phyloP scores from a whole-genome alignment of 2,113 vertebrate species.

The Willisornis vidua region DNA sequence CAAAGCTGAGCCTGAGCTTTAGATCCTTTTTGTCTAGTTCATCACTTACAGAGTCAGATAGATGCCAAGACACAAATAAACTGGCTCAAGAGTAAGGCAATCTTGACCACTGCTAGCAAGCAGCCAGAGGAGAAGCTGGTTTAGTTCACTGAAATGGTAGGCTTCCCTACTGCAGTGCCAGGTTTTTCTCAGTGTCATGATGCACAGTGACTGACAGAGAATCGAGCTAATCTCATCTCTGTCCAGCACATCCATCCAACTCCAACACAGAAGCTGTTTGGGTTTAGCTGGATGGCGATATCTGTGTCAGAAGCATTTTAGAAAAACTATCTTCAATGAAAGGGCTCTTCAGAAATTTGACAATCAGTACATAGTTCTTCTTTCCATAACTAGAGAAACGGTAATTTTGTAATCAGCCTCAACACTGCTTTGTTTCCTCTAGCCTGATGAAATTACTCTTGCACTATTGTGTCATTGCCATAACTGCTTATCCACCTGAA shows the following conservation, averaged over 20 bases:
- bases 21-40: neutral
- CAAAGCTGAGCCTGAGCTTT: neutral
- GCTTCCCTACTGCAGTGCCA: neutral
- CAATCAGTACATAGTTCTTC: neutral
- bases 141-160: neutral
- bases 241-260: conserved; percentile 50
- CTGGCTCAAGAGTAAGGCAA: neutral
- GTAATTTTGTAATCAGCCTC: neutral
- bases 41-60: neutral
- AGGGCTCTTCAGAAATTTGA: neutral
- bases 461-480: neutral
- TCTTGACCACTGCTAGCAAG: neutral
- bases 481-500: neutral
- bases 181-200: neutral
- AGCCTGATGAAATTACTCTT: neutral
- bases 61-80: conserved; percentile 5
- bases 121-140: neutral
- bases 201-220: neutral
- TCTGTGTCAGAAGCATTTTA: neutral
- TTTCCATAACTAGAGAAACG: neutral
- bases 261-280: neutral
- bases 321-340: conserved; percentile 32
- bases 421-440: neutral
- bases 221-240: neutral
- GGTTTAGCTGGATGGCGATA: neutral